Evolutionary conservation across 2,113 vertebrate species (phyloP).

Genomic region (Serinus canaria): DNA sequence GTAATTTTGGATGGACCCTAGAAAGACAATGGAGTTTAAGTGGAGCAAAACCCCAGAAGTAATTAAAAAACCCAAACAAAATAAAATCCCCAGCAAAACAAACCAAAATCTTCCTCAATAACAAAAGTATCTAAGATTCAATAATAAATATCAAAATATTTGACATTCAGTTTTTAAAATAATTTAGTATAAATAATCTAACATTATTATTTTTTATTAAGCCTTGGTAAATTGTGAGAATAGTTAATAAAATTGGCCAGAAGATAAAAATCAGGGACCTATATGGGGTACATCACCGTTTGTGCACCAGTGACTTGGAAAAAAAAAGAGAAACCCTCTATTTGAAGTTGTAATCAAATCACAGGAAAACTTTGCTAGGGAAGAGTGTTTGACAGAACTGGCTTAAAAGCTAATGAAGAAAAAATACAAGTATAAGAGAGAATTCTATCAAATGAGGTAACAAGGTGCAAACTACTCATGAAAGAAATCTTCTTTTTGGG

Average conservation of each 20-base stretch:
- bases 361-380: background rate
- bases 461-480: background rate
- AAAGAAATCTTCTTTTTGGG: background rate
- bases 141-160: background rate
- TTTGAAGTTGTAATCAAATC: background rate
- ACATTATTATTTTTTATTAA: background rate
- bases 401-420: background rate
- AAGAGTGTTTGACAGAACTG: background rate
- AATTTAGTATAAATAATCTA: background rate
- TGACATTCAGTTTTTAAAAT: background rate
- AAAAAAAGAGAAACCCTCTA: background rate
- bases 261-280: background rate
- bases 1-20: background rate
- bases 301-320: background rate
- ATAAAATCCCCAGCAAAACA: too few species aligned
- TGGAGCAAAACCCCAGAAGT: background rate
- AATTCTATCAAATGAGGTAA: background rate
- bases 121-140: background rate
- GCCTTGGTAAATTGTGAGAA: background rate
- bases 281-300: background rate
- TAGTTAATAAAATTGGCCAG: background rate
- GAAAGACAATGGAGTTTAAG: background rate
- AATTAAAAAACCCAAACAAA: background rate
- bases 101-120: rapidly evolving
- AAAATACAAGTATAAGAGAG: background rate